Percentiles rank a stretch among this genome's conserved stretches.
phyloP scores from a whole-genome alignment of 1,140 invertebrate genomes.

The Drosophila ohnishii region DNA sequence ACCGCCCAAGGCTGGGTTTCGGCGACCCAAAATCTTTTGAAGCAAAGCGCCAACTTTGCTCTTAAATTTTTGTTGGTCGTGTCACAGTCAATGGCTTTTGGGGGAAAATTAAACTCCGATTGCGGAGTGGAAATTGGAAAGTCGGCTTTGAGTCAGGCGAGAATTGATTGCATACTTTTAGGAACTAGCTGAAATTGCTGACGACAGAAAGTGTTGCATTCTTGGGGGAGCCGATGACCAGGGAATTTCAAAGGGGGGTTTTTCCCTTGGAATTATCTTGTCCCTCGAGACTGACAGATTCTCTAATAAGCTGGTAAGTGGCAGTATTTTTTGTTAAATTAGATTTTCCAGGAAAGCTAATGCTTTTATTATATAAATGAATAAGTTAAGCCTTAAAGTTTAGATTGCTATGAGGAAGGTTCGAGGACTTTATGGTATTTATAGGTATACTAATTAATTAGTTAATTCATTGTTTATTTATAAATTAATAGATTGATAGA shows the following conservation, averaged over 20 bases:
- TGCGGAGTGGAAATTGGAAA: conserved; percentile 4
- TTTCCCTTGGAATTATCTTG: not conserved
- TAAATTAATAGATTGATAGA: not conserved
- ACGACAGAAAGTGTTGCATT: conserved; percentile 35
- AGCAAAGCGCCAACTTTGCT: conserved; percentile 35
- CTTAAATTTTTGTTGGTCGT: conserved; percentile 38
- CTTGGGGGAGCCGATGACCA: conserved; percentile 16
- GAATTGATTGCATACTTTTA: conserved; percentile 40
- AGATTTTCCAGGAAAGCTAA: not conserved
- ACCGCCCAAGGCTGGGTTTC: conserved; percentile 7
- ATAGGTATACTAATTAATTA: not conserved
- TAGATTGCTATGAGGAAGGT: not conserved
- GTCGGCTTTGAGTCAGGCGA: conserved; percentile 7
- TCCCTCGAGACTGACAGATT: not conserved
- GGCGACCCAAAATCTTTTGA: conserved; percentile 45
- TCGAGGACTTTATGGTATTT: not conserved
- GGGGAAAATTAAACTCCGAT: conserved; percentile 24
- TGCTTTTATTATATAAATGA: not conserved
- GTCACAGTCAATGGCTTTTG: conserved; percentile 16
- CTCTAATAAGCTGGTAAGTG: not conserved
- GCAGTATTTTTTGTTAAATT: not conserved
- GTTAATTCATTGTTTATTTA: no score
- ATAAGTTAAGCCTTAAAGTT: no score
- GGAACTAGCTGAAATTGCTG: conserved; percentile 2
- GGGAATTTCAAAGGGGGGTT: not conserved